phyloP scores from a whole-genome alignment of 2,888 invertebrate species.

The Athripsodes cinereus region DNA sequence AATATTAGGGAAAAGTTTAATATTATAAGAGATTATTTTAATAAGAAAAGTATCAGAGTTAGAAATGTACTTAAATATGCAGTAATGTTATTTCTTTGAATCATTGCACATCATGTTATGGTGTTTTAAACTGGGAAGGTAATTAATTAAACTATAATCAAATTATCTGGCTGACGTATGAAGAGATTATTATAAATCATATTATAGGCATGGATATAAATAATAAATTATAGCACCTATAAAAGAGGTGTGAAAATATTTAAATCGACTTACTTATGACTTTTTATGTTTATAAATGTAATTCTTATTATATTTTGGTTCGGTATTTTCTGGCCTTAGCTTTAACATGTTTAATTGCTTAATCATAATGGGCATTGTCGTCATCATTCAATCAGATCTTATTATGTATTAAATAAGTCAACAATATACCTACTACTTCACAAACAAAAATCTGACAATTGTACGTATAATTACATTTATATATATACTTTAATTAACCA shows the following conservation, averaged over 20 bases:
- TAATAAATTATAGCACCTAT: too few relatives aligned
- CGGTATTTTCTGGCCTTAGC: slow-evolving; percentile 26
- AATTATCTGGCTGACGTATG: too few relatives aligned
- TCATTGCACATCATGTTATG: too few relatives aligned
- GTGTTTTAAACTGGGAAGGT: too few relatives aligned
- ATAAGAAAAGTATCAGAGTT: neutral
- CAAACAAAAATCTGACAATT: slow-evolving; percentile 27
- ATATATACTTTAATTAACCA: slow-evolving; percentile 13
- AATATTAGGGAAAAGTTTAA: neutral
- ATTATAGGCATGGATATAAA: too few relatives aligned
- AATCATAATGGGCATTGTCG: slow-evolving; percentile 15
- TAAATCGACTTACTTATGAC: neutral
- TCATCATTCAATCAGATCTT: slow-evolving; percentile 17
- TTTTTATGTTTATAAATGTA: slow-evolving; percentile 9
- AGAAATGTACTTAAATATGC: too few relatives aligned
- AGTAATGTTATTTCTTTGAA: too few relatives aligned
- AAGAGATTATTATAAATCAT: too few relatives aligned
- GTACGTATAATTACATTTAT: slow-evolving; percentile 16
- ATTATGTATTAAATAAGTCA: slow-evolving; percentile 25
- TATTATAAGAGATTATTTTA: neutral
- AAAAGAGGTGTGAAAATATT: too few relatives aligned
- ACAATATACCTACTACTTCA: slow-evolving; percentile 26
- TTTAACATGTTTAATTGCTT: slow-evolving; percentile 19
- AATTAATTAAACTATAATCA: too few relatives aligned
- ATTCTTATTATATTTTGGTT: slow-evolving; percentile 26